These are phyloP conservation scores for Pristionchus exspectatus DNA, from an alignment of 2,888 invertebrate genomes.

Conservation along the genomic window DNA sequence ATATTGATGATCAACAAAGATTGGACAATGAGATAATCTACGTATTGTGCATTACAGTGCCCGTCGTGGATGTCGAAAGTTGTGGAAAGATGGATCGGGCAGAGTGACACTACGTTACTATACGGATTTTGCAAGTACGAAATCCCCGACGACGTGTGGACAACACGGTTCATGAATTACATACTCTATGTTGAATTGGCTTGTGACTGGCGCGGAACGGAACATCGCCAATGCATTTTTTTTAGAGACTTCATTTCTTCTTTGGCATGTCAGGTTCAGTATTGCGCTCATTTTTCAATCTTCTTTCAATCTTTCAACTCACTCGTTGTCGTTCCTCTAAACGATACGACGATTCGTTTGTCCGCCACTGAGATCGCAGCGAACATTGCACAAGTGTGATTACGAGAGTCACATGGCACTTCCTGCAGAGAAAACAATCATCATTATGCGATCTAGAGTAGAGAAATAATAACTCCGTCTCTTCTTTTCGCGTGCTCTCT, in stretches of 20 bases:
- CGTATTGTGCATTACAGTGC: not conserved
- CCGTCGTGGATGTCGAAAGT: not conserved
- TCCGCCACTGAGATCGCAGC: conserved; percentile 55
- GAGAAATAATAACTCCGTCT: no score
- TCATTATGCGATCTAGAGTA: no score
- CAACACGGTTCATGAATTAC: no score
- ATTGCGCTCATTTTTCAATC: no score
- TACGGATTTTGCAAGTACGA: not conserved
- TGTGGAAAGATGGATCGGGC: not conserved
- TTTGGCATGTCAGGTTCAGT: no score
- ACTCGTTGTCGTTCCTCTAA: conserved; percentile 59
- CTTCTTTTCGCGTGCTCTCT: no score
- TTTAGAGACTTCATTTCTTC: no score
- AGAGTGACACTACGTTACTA: not conserved
- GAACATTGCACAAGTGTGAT: conserved; percentile 59
- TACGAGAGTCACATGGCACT: conserved; percentile 56
- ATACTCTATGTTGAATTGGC: no score
- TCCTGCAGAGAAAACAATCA: conserved; percentile 50
- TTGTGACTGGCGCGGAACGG: no score
- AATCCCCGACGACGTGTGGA: no score
- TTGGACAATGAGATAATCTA: not conserved
- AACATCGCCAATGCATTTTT: no score
- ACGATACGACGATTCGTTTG: conserved; percentile 56
- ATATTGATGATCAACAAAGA: not conserved
- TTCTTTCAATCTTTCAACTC: not conserved